These are phyloP conservation scores for Lasioglossum zephyrum DNA, from an alignment of 2,888 invertebrate genomes.

Conservation along the genomic window DNA sequence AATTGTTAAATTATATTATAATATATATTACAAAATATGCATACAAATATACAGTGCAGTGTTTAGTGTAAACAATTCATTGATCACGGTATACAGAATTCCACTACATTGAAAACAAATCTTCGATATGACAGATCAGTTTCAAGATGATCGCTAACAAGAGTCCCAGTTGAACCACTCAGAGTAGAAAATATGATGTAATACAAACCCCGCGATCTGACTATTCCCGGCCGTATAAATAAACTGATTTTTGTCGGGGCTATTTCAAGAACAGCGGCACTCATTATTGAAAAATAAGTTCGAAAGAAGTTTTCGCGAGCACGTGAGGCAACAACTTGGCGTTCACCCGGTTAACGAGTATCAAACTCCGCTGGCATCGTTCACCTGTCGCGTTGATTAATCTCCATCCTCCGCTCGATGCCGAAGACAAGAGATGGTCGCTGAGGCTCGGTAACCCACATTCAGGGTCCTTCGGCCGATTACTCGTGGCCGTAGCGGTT, in stretches of 20 bases:
- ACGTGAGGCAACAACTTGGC: conserved; percentile 23
- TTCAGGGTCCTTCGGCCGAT: conserved; percentile 62
- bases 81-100: too few species aligned
- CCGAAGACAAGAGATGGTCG: conserved; percentile 28
- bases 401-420: conserved; percentile 19
- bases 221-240: not conserved
- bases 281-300: not conserved
- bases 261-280: not conserved
- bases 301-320: conserved; percentile 17
- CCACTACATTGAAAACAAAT: not conserved
- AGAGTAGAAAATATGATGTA: not conserved
- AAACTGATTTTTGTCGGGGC: not conserved
- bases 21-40: too few species aligned
- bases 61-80: not conserved
- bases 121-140: not conserved
- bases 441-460: conserved; percentile 50
- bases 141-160: not conserved
- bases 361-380: not conserved
- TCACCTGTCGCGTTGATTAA: conserved; percentile 32
- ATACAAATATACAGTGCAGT: not conserved
- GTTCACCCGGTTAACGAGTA: conserved; percentile 2
- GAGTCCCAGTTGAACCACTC: not conserved
- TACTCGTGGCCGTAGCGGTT: conserved; percentile 47
- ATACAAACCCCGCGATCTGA: not conserved
- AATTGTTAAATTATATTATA: too few species aligned